Percentiles rank a stretch among this genome's conserved stretches.
These are phyloP conservation scores for Musca domestica DNA, from an alignment of 1,140 invertebrate species.

Conservation along the genomic window DNA sequence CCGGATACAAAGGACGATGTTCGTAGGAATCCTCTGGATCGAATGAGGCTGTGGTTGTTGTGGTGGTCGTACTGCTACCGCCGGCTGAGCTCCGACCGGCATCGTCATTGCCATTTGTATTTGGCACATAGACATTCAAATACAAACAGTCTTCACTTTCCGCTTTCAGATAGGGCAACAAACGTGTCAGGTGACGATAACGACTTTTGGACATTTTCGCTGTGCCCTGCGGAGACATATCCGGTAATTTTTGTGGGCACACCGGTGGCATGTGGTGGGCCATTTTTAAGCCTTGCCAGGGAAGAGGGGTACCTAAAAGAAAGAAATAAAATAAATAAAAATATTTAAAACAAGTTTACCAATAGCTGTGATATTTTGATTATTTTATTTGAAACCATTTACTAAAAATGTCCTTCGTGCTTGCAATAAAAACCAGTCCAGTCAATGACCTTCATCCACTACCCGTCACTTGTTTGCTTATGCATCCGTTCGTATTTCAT, in stretches of 20 bases:
- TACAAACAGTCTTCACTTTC: slow-evolving; percentile 92
- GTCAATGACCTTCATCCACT: too few relatives aligned
- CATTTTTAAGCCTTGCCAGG: slow-evolving; percentile 70
- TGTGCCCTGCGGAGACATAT: slow-evolving; percentile 49
- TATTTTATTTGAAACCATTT: too few relatives aligned
- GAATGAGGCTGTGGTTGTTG: slow-evolving; percentile 6
- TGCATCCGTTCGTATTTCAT: neutral
- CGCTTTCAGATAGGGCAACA: slow-evolving; percentile 71
- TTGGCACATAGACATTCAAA: slow-evolving; percentile 89
- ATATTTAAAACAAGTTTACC: too few relatives aligned
- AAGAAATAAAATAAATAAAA: slow-evolving; percentile 15
- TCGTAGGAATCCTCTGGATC: slow-evolving; percentile 2
- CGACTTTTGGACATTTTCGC: slow-evolving; percentile 59
- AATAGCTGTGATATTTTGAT: neutral
- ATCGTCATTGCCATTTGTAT: slow-evolving; percentile 32
- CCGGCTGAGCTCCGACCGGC: neutral
- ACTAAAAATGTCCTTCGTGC: too few relatives aligned
- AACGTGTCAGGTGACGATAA: slow-evolving; percentile 65
- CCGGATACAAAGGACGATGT: slow-evolving; percentile 56
- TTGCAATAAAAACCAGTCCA: too few relatives aligned
- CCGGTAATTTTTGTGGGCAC: slow-evolving; percentile 76
- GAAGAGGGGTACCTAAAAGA: slow-evolving; percentile 60
- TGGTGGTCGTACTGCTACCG: slow-evolving; percentile 1
- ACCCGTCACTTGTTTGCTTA: neutral
- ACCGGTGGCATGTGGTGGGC: slow-evolving; percentile 76